A percentile compares a stretch with the other conserved stretches of the same genome.
Conservation (phyloP, 2,113 vertebrate genomes). For the Cyprinodon variegatus region DNA sequence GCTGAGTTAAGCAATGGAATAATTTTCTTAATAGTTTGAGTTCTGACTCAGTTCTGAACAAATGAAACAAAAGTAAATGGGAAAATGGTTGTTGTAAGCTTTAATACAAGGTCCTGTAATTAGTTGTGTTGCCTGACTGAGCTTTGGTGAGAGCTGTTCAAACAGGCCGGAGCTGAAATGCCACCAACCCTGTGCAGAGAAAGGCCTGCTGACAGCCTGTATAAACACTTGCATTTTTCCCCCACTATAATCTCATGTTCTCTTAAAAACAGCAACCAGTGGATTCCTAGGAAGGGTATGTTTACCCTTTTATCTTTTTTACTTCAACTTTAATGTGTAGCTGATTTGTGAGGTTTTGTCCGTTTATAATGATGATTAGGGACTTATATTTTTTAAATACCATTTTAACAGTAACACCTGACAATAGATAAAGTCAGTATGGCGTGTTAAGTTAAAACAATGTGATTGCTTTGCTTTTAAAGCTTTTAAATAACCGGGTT, state of each 20-base stretch:
- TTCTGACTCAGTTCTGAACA: conserved; percentile 19
- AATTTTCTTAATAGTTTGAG: conserved; percentile 18
- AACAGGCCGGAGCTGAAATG: conserved; percentile 71
- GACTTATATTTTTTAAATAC: conserved; percentile 3
- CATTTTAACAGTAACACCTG: conserved; percentile 1
- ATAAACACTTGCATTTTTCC: conserved; percentile 68
- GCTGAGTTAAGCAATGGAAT: conserved; percentile 45
- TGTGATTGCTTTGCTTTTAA: neutral
- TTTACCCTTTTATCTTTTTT: conserved; percentile 54
- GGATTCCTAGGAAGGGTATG: conserved; percentile 66
- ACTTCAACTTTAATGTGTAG: conserved; percentile 50
- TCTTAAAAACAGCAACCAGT: conserved; percentile 71
- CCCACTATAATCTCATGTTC: conserved; percentile 66
- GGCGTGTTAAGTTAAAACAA: neutral
- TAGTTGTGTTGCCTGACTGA: conserved; percentile 52
- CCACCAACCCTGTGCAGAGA: conserved; percentile 59
- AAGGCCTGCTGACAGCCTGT: conserved; percentile 70
- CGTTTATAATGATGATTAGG: conserved; percentile 15
- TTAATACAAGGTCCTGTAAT: conserved; percentile 33
- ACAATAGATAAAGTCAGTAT: neutral
- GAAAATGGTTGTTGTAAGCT: conserved; percentile 21
- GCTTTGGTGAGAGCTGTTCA: conserved; percentile 61
- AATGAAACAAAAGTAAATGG: conserved; percentile 3
- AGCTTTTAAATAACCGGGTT: neutral
- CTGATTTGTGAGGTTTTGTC: conserved; percentile 30